A percentile compares a stretch with the other conserved stretches of the same genome.
Conservation (phyloP, 53 echinoderm and acorn worm genomes). For the Echinometra lucunter region DNA sequence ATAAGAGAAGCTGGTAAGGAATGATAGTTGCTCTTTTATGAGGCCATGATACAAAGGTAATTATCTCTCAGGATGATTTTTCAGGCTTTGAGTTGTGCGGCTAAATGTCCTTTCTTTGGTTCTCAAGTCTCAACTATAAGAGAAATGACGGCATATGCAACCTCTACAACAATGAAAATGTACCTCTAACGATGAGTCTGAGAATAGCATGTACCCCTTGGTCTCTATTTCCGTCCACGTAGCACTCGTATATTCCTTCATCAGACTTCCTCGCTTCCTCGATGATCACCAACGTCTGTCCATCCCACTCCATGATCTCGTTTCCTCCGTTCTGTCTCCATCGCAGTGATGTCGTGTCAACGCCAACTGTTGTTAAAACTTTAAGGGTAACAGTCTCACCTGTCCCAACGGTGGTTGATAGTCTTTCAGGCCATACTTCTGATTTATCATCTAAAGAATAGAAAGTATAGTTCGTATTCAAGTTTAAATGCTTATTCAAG, state of each 20-base stretch:
- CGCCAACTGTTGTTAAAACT: background rate
- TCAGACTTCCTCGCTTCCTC: constrained; percentile 48
- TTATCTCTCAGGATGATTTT: no score
- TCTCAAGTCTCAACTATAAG: no score
- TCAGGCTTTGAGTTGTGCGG: no score
- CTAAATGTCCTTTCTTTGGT: no score
- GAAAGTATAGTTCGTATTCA: background rate
- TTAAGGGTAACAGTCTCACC: constrained; percentile 17
- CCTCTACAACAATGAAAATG: no score
- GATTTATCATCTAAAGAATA: background rate
- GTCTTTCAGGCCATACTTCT: constrained; percentile 50
- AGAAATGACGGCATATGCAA: no score
- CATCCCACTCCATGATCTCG: constrained; percentile 37
- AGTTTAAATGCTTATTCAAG: no score
- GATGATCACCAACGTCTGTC: constrained; percentile 9
- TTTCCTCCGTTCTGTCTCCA: constrained; percentile 8
- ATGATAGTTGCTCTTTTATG: no score
- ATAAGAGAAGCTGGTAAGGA: no score
- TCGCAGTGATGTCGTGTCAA: background rate
- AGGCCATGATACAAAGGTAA: no score
- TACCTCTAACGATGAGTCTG: constrained; percentile 72
- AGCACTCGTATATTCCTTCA: constrained; percentile 57
- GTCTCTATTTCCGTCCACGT: constrained; percentile 48
- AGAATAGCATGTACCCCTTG: constrained; percentile 68
- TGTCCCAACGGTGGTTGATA: constrained; percentile 15